Base-by-base conservation (phyloP, 2,113 vertebrate species). In the Cathartes aura region DNA sequence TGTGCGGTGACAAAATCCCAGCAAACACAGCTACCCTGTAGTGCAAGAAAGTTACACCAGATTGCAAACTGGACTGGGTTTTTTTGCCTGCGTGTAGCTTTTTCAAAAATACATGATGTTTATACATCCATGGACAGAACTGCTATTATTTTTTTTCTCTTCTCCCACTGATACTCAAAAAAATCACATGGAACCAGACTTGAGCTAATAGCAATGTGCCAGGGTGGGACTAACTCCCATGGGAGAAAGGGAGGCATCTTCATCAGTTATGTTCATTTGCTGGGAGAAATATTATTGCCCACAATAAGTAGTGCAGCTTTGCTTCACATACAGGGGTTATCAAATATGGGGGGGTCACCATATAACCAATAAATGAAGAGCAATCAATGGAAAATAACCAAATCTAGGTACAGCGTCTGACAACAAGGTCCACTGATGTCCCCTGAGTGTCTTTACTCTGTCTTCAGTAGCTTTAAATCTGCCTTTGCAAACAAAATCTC, bases 161-260 rank as follows among this genome's bases (percentile, higher is more conserved):
- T 91, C 40, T 92, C 7, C 32, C 15, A 10, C 6, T 16, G 15
- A 58, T 60, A 59, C 15, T 66, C 30, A 32, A 18, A 50, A 47
- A 63, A 72, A 56, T 48, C 47, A 6, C 12, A 10, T 9, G 19
- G 45, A 82, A 48, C 12, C 20, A 34, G 24, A 29, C 15, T 60
- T 0, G 2, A 83, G 22, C 26, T 56, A 66, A 38, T 1, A 68
- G 30, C 16, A 79, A 32, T 0, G 0, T 32, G 22, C 8, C 58
- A 73, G 42, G 12, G 19, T 73, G 43, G 55, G 68, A 80, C 71
- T 21, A 64, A 67, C 14, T 73, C 23, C 26, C 2, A 2, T 1
- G 4, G 20, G 17, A 68, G 27, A 26, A 76, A 79, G 4, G 43
- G 8, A 42, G 4, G 24, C 11, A 17, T 53, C 43, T 67, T 79